A percentile compares a stretch with the other conserved stretches of the same genome.
phyloP scores from a whole-genome alignment of 2,888 invertebrate species.

The Hemicrepidius hirtus region DNA sequence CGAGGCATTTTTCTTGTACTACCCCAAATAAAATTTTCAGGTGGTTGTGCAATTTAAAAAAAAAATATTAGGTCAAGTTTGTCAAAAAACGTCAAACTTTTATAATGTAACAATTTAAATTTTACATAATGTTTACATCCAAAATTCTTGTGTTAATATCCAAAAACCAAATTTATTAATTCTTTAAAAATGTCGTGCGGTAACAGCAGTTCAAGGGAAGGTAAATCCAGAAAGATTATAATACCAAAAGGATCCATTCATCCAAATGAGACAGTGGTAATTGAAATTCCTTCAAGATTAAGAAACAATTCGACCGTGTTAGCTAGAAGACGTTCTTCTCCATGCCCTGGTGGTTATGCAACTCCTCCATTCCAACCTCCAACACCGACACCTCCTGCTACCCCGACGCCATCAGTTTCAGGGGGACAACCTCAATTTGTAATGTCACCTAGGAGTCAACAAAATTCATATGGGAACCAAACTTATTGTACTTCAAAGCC shows the following conservation, averaged over 20 bases:
- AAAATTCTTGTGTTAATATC: not conserved
- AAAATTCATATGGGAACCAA: no score
- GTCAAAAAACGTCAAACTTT: not conserved
- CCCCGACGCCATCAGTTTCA: no score
- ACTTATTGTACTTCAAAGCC: no score
- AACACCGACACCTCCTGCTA: no score
- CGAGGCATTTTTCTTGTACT: no score
- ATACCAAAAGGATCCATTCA: constrained; percentile 38
- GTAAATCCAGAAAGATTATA: constrained; percentile 26
- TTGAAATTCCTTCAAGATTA: constrained; percentile 25
- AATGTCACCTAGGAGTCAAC: no score
- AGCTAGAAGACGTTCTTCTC: constrained; percentile 5
- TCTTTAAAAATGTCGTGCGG: not conserved
- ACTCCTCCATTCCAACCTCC: no score
- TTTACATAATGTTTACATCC: not conserved
- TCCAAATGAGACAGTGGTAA: constrained; percentile 37
- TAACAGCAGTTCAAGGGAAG: not conserved
- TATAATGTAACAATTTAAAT: not conserved
- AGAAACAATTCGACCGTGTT: not conserved
- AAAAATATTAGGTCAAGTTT: not conserved
- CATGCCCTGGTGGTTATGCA: not conserved
- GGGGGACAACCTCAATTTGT: no score
- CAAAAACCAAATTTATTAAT: not conserved
- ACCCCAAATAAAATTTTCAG: no score
- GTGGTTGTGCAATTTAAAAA: not conserved